phyloP scores from a whole-genome alignment of 1,140 invertebrate species.

The Eueides isabella region DNA sequence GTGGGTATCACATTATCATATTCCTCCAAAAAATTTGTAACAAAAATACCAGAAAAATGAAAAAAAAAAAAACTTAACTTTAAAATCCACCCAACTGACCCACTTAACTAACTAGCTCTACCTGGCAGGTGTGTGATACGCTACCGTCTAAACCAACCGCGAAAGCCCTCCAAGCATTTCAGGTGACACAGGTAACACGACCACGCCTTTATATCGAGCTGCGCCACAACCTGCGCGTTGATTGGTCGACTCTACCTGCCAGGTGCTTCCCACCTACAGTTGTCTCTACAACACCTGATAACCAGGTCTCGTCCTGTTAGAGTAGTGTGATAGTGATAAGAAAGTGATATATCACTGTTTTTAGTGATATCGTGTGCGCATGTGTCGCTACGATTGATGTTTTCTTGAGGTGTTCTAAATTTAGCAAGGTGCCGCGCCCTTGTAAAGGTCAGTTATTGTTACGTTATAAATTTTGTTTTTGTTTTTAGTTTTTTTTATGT shows the following conservation, averaged over 20 bases:
- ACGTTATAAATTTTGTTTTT: neutral
- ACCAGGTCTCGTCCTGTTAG: neutral
- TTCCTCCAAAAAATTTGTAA: neutral
- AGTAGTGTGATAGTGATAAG: constrained; percentile 19
- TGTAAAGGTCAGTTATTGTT: constrained; percentile 35
- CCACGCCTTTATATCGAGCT: constrained; percentile 78
- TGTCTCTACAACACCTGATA: neutral
- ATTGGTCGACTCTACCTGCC: constrained; percentile 56
- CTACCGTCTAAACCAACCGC: constrained; percentile 35
- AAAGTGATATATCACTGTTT: constrained; percentile 33
- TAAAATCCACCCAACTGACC: constrained; percentile 42
- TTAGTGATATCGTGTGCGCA: constrained; percentile 63
- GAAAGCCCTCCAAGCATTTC: constrained; percentile 53
- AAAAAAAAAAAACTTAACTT: neutral
- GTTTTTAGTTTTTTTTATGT: neutral
- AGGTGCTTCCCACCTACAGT: constrained; percentile 11
- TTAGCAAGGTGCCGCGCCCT: constrained; percentile 68
- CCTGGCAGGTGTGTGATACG: constrained; percentile 47
- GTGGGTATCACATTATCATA: neutral
- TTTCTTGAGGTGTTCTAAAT: constrained; percentile 79
- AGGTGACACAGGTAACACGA: constrained; percentile 53
- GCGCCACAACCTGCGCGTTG: constrained; percentile 76
- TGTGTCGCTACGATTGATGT: constrained; percentile 79
- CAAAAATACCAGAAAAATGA: neutral
- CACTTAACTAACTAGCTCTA: constrained; percentile 52